A percentile compares a stretch with the other conserved stretches of the same genome.
phyloP scores from a whole-genome alignment of 1,140 invertebrate genomes.

The Dendroctonus ponderosae region DNA sequence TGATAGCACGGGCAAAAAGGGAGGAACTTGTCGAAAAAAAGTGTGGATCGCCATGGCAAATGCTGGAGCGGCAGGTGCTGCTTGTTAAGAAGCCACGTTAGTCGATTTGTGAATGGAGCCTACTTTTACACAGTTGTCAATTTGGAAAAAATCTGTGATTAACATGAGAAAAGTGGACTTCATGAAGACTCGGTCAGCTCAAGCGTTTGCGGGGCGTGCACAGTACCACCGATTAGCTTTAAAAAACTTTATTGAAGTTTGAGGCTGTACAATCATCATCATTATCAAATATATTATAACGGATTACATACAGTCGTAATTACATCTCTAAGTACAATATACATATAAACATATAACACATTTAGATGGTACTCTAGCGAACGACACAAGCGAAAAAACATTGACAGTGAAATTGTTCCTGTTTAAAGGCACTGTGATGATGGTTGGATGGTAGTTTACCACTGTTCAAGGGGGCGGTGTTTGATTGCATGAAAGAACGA shows the following conservation, averaged over 20 bases:
- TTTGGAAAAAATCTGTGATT: background rate
- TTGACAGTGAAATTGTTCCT: constrained; percentile 20
- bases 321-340: constrained; percentile 18
- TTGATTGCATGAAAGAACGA: background rate
- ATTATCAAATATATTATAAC: constrained; percentile 32
- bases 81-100: constrained; percentile 43
- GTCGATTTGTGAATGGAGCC: constrained; percentile 6
- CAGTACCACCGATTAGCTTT: constrained; percentile 6
- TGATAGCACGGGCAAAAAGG: constrained; percentile 12
- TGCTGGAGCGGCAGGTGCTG: constrained; percentile 46
- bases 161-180: constrained; percentile 21
- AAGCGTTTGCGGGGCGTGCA: constrained; percentile 40
- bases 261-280: constrained; percentile 32
- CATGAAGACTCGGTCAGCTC: constrained; percentile 30
- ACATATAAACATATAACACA: constrained; percentile 15
- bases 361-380: constrained; percentile 20
- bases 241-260: constrained; percentile 21
- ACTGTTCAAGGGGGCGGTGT: background rate
- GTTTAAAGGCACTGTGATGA: constrained; percentile 23
- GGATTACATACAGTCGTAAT: constrained; percentile 23
- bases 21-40: constrained; percentile 40
- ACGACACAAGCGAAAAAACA: constrained; percentile 33
- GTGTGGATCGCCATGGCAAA: constrained; percentile 50
- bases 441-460: constrained; percentile 3
- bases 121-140: constrained; percentile 6